Conservation (phyloP, 37 sponge, comb jelly and placozoan genomes). For the Eunapius fragilis region DNA sequence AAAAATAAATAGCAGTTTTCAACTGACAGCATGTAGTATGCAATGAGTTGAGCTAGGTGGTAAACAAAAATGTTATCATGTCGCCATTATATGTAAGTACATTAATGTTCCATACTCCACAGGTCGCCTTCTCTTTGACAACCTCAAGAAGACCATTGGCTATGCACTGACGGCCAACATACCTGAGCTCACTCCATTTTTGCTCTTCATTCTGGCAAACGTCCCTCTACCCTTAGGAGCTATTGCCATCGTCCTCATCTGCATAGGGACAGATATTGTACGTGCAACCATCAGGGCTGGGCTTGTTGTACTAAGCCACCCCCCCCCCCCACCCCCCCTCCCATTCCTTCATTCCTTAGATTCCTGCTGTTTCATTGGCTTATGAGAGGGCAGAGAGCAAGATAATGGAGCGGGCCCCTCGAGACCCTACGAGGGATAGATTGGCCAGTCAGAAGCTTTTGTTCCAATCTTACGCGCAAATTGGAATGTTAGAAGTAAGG, state of each 20-base stretch:
- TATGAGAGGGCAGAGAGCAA: slow-evolving; percentile 96
- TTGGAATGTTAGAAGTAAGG: slow-evolving; percentile 87
- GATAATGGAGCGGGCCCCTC: slow-evolving; percentile 94
- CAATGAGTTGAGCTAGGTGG: not conserved
- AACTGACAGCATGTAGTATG: too few species aligned
- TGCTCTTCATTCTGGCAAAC: slow-evolving; percentile 83
- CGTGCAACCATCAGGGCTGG: not conserved
- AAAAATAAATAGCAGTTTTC: too few species aligned
- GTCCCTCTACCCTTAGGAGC: slow-evolving; percentile 95
- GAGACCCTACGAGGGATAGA: slow-evolving; percentile 82
- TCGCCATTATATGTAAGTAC: too few species aligned
- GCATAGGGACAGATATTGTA: slow-evolving; percentile 96
- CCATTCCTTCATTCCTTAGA: slow-evolving; percentile 7
- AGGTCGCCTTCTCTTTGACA: slow-evolving; percentile 98
- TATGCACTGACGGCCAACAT: slow-evolving; percentile 98
- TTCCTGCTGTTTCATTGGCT: slow-evolving; percentile 97
- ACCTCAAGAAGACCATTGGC: slow-evolving; percentile 98
- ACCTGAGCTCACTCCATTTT: slow-evolving; percentile 95
- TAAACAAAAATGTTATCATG: too few species aligned
- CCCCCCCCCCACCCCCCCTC: too few species aligned
- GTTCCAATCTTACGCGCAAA: slow-evolving; percentile 87
- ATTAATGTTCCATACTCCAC: not conserved
- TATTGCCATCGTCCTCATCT: slow-evolving; percentile 95
- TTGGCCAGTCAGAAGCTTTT: slow-evolving; percentile 91
- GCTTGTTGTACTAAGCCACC: not conserved